Evolutionary conservation across 64 coral and sea anemone genomes (phyloP).

Genomic region (Astreopora myriophthalma): DNA sequence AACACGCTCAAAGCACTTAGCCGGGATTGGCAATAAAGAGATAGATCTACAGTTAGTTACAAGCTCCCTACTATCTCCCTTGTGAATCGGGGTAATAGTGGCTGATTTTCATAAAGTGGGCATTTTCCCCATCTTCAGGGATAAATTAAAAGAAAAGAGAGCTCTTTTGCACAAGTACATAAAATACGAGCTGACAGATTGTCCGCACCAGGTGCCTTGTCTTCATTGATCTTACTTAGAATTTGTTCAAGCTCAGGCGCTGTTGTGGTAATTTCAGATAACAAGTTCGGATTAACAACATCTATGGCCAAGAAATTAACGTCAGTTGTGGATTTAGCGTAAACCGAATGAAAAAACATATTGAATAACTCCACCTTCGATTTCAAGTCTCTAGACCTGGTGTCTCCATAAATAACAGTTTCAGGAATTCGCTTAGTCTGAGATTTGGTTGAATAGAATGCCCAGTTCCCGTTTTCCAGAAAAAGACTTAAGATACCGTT

Average conservation of each 20-base stretch:
- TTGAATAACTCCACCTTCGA: constrained; percentile 42
- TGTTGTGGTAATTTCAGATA: constrained; percentile 10
- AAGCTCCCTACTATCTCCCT: too few species aligned
- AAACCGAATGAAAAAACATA: constrained; percentile 33
- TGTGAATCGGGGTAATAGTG: too few species aligned
- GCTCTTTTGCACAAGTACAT: too few species aligned
- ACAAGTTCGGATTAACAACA: constrained; percentile 19
- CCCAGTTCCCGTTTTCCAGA: constrained; percentile 42
- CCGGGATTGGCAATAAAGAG: too few species aligned
- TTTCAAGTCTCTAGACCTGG: not conserved
- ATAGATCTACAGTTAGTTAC: too few species aligned
- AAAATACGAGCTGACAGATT: too few species aligned
- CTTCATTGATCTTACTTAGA: not conserved
- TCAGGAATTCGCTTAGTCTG: constrained; percentile 45
- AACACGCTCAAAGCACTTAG: too few species aligned
- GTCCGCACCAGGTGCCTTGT: not conserved
- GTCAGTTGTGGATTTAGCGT: not conserved
- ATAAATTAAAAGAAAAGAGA: too few species aligned
- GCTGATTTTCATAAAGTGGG: too few species aligned
- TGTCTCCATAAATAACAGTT: constrained; percentile 16
- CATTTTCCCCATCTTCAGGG: too few species aligned
- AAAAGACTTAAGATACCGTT: constrained; percentile 1
- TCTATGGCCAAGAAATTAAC: not conserved
- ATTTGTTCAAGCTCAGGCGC: constrained; percentile 15
- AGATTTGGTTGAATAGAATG: constrained; percentile 33